Conservation (phyloP, 2,797 vertebrate genomes). For the Lates japonicus region DNA sequence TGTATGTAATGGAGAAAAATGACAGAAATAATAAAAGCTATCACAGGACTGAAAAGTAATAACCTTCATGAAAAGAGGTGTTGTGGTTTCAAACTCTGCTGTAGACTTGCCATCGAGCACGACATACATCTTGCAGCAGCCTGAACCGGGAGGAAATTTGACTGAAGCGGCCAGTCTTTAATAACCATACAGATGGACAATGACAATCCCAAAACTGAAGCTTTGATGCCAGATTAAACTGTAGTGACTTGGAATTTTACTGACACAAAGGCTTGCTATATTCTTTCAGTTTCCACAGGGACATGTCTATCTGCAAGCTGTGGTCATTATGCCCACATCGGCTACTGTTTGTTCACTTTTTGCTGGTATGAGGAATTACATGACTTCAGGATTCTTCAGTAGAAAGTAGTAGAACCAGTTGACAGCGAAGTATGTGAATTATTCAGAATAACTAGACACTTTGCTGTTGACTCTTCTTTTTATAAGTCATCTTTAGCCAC, state of each 20-base stretch:
- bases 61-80: slow-evolving; percentile 37
- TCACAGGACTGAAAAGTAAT: slow-evolving; percentile 58
- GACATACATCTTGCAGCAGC: slow-evolving; percentile 60
- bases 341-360: neutral
- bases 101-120: slow-evolving; percentile 45
- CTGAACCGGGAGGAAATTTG: slow-evolving; percentile 61
- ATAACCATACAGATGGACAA: slow-evolving; percentile 70
- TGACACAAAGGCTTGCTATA: neutral
- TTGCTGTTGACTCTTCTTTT: slow-evolving; percentile 1
- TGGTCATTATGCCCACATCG: neutral
- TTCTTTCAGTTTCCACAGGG: slow-evolving; percentile 1
- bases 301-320: neutral
- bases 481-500: neutral
- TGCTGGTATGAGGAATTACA: slow-evolving; percentile 5
- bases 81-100: slow-evolving; percentile 66
- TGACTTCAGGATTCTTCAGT: neutral
- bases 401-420: neutral
- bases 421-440: neutral
- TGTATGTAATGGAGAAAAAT: slow-evolving; percentile 65
- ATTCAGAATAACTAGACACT: slow-evolving; percentile 12
- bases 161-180: slow-evolving; percentile 47
- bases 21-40: slow-evolving; percentile 66
- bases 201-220: slow-evolving; percentile 36
- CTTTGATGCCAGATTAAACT: slow-evolving; percentile 37
- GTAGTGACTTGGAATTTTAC: neutral